Conservation (phyloP, 2,113 vertebrate species). For the Turdus rufiventris region DNA sequence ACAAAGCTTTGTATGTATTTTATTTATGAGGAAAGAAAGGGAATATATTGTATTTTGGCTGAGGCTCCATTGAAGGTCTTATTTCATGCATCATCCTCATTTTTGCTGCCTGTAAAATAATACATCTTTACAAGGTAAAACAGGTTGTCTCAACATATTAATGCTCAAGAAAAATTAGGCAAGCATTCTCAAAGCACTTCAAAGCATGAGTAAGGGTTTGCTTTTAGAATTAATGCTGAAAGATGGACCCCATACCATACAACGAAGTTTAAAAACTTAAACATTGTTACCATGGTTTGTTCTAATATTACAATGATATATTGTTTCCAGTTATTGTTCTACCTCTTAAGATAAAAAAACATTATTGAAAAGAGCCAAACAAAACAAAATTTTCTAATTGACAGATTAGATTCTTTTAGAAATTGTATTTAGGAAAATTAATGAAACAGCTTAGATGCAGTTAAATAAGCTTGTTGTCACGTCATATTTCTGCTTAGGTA, state of each 20-base stretch:
- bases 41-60: neutral
- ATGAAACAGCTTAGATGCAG: conserved; percentile 75
- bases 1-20: neutral
- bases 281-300: neutral
- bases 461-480: conserved; percentile 81
- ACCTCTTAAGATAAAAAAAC: neutral
- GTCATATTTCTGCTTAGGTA: conserved; percentile 81
- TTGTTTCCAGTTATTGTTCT: neutral
- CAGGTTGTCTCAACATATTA: neutral
- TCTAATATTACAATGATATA: neutral
- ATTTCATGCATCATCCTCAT: neutral
- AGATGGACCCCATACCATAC: neutral
- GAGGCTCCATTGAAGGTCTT: neutral
- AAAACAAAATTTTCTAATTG: neutral
- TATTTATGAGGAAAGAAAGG: neutral
- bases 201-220: neutral
- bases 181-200: neutral
- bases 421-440: conserved; percentile 65
- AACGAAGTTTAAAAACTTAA: neutral
- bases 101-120: conserved; percentile 20
- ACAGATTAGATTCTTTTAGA: neutral
- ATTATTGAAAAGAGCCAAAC: neutral
- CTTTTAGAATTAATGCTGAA: conserved; percentile 9
- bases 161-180: neutral
- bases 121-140: neutral